These are phyloP conservation scores for Puntigrus tetrazona DNA, from an alignment of 2,113 vertebrate species.

Conservation along the genomic window DNA sequence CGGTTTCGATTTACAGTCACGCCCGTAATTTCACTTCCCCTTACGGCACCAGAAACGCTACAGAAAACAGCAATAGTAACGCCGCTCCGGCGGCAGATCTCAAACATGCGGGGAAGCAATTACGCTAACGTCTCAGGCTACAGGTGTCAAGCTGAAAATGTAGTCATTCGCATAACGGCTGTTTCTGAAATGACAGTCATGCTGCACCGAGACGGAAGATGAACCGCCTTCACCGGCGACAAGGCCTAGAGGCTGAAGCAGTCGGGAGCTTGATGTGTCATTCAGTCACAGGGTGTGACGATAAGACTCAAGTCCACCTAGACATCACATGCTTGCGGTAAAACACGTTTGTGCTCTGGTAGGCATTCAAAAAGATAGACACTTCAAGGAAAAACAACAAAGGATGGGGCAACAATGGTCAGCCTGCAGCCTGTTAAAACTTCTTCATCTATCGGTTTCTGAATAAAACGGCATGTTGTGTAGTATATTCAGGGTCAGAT, in stretches of 20 bases:
- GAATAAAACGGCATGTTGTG: not conserved
- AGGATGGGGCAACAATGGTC: not conserved
- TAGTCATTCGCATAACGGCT: not conserved
- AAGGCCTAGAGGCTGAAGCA: not conserved
- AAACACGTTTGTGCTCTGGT: not conserved
- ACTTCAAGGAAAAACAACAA: not conserved
- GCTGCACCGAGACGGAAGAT: constrained; percentile 7
- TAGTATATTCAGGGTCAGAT: not conserved
- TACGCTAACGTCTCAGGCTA: constrained; percentile 2
- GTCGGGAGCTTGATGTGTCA: constrained; percentile 2
- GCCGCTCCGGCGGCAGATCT: not conserved
- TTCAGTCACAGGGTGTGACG: not conserved
- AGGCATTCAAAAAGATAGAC: not conserved
- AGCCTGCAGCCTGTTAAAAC: not conserved
- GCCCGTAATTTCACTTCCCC: constrained; percentile 16
- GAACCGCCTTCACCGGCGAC: not conserved
- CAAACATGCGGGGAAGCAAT: not conserved
- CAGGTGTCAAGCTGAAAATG: not conserved
- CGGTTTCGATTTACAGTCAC: not conserved
- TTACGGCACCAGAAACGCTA: not conserved
- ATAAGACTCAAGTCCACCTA: not conserved
- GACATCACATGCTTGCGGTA: not conserved
- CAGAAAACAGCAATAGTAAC: not conserved
- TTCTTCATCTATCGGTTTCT: not conserved
- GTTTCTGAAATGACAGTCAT: constrained; percentile 16